These are phyloP conservation scores for Trogon surrucura DNA, from an alignment of 2,113 vertebrate species.

Conservation along the genomic window DNA sequence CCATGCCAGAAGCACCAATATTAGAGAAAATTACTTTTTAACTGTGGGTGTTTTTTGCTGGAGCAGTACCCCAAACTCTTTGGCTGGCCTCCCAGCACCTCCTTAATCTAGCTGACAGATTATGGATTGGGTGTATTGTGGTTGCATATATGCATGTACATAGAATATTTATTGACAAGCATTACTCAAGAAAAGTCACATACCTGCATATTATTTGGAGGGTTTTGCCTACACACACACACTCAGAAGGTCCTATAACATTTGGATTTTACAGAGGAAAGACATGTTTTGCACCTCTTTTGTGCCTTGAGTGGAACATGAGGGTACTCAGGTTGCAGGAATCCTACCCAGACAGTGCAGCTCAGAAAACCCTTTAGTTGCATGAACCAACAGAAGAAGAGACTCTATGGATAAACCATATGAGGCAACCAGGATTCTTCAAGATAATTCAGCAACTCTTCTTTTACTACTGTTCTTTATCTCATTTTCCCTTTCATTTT, in stretches of 20 bases:
- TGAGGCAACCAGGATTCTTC: neutral
- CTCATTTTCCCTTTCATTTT: neutral
- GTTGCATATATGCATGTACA: accelerated
- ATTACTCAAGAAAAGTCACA: neutral
- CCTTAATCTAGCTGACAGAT: neutral
- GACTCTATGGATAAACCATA: neutral
- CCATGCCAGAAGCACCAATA: neutral
- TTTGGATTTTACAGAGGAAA: neutral
- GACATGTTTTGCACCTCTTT: neutral
- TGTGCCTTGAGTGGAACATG: neutral
- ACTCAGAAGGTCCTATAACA: neutral
- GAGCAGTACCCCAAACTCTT: neutral
- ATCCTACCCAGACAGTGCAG: neutral
- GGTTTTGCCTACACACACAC: neutral
- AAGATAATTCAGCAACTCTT: neutral
- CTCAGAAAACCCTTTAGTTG: neutral
- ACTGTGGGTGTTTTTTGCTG: accelerated
- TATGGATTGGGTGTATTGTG: neutral
- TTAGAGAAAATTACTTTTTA: neutral
- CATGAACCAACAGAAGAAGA: neutral
- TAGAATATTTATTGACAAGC: neutral
- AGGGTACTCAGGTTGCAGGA: neutral
- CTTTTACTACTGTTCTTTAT: neutral
- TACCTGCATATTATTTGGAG: neutral
- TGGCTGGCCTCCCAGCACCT: neutral